Conservation (phyloP, 2,797 vertebrate genomes). For the Alcedo quadribrachys region DNA sequence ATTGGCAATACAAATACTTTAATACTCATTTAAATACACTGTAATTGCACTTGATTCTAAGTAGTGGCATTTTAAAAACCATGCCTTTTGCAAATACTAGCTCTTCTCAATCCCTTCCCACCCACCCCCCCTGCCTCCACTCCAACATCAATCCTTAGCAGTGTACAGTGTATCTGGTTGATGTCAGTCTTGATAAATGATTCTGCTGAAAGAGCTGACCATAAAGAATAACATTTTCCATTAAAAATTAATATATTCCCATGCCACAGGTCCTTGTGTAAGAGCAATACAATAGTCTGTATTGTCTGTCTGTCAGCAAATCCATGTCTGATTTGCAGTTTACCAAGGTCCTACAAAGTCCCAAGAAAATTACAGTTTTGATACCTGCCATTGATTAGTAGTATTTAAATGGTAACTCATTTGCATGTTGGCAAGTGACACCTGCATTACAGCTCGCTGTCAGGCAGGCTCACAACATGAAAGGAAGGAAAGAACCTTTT, state of each 20-base stretch:
- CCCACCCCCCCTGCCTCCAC: too few species aligned
- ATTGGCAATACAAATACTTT: constrained; percentile 51
- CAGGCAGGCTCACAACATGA: neutral
- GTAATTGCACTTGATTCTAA: constrained; percentile 53
- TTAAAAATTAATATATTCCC: constrained; percentile 54
- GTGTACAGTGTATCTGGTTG: neutral
- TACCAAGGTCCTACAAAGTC: neutral
- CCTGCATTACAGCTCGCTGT: neutral
- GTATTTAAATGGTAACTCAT: constrained; percentile 1
- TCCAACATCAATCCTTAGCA: neutral
- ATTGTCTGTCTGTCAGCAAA: constrained; percentile 38
- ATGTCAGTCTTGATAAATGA: constrained; percentile 41
- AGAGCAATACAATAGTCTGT: neutral
- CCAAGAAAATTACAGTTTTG: constrained; percentile 25
- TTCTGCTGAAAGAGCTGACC: constrained; percentile 31
- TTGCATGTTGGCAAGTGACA: neutral
- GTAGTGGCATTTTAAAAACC: neutral
- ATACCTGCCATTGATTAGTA: constrained; percentile 17
- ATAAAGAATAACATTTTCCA: constrained; percentile 34
- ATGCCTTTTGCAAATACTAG: constrained; percentile 1
- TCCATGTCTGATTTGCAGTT: constrained; percentile 4
- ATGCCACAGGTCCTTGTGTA: neutral
- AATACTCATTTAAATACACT: constrained; percentile 45
- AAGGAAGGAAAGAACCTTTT: neutral
- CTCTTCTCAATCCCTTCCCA: neutral